These are phyloP conservation scores for Polyergus mexicanus DNA, from an alignment of 1,140 invertebrate species.

Conservation along the genomic window DNA sequence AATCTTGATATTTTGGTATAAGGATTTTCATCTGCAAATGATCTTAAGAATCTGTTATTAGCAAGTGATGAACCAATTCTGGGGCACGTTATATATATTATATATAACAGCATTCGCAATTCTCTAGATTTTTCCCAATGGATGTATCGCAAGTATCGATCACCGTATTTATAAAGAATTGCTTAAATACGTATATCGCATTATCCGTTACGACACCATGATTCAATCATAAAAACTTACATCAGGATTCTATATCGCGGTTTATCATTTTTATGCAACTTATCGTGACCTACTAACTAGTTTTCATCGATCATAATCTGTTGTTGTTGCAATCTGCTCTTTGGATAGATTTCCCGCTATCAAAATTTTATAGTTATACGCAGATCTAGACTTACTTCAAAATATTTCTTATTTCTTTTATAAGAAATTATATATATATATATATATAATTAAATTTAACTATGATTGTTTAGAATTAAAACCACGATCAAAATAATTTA, in stretches of 20 bases:
- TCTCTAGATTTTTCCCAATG: not conserved
- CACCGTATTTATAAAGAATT: not conserved
- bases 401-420: not conserved
- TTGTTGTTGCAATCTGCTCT: conserved; percentile 5
- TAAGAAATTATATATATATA: not conserved
- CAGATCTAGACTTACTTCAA: not conserved
- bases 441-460: not conserved
- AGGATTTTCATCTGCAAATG: too few relatives aligned
- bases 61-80: too few relatives aligned
- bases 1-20: too few relatives aligned
- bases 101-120: not conserved
- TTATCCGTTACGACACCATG: not conserved
- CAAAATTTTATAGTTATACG: not conserved
- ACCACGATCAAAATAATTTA: not conserved
- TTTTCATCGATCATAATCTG: conserved; percentile 43
- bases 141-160: not conserved
- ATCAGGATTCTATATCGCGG: conserved; percentile 26
- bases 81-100: too few relatives aligned
- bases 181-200: conserved; percentile 1
- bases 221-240: conserved; percentile 12
- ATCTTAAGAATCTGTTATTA: too few relatives aligned
- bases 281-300: not conserved
- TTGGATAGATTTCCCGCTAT: not conserved
- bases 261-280: conserved; percentile 39
- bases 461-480: not conserved